Percentiles rank a stretch among this genome's conserved stretches.
Evolutionary conservation across 2,113 vertebrate species (phyloP).

Genomic region (Osmerus eperlanus): DNA sequence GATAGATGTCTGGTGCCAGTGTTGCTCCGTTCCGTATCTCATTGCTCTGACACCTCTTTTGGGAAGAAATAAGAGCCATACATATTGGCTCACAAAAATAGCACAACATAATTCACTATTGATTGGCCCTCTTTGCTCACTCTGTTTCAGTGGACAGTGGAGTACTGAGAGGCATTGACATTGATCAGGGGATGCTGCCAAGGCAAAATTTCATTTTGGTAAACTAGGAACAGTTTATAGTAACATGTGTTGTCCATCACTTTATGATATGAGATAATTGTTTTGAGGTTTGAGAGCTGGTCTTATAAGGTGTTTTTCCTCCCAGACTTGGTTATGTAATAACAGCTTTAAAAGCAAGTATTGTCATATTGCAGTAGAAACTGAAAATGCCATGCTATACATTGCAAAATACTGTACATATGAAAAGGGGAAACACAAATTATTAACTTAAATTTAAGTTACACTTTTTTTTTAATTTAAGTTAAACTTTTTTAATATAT

Average conservation of each 20-base stretch:
- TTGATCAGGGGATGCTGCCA: slow-evolving; percentile 54
- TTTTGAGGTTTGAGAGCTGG: slow-evolving; percentile 20
- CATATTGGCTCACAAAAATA: slow-evolving; percentile 64
- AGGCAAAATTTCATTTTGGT: slow-evolving; percentile 54
- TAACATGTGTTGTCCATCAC: slow-evolving; percentile 40
- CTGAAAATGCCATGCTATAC: too few relatives aligned
- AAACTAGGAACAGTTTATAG: slow-evolving; percentile 37
- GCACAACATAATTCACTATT: slow-evolving; percentile 72
- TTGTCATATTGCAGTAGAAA: too few relatives aligned
- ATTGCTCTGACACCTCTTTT: slow-evolving; percentile 28
- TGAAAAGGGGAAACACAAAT: too few relatives aligned
- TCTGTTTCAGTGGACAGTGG: slow-evolving; percentile 49
- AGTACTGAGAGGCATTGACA: slow-evolving; percentile 51
- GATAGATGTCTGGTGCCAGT: neutral
- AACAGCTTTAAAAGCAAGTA: too few relatives aligned
- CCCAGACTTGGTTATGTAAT: too few relatives aligned
- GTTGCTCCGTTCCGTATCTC: slow-evolving; percentile 11
- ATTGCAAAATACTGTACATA: too few relatives aligned
- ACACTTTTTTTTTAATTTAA: too few relatives aligned
- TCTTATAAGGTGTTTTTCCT: slow-evolving; percentile 15
- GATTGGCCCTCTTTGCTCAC: slow-evolving; percentile 58
- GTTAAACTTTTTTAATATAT: too few relatives aligned
- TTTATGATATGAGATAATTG: slow-evolving; percentile 35
- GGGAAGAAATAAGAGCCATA: slow-evolving; percentile 54
- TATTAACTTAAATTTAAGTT: too few relatives aligned